Conservation (phyloP, 2,888 invertebrate genomes). For the Lymantria dispar region DNA sequence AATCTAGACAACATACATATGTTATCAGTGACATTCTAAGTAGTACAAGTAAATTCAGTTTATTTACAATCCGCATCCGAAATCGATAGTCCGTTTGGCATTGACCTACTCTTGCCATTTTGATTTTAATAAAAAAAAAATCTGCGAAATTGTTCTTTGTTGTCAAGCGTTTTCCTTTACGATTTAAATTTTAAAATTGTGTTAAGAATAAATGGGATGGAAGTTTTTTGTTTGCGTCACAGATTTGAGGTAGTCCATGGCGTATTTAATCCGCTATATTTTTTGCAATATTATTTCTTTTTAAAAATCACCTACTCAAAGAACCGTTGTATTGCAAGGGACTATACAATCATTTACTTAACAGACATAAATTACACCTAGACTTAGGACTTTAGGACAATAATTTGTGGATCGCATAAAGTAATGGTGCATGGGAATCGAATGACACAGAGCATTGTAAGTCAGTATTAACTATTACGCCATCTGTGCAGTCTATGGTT, state of each 20-base stretch:
- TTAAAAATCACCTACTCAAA: no score
- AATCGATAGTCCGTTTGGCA: constrained; percentile 54
- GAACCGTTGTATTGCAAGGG: no score
- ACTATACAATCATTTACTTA: no score
- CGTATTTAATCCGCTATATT: neutral
- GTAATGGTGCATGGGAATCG: no score
- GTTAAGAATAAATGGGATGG: neutral
- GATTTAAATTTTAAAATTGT: constrained; percentile 2
- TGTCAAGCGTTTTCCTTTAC: constrained; percentile 12
- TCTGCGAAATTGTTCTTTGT: constrained; percentile 23
- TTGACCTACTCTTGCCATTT: constrained; percentile 55
- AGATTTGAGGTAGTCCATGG: neutral
- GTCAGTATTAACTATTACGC: no score
- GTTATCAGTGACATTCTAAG: constrained; percentile 41
- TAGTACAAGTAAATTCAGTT: constrained; percentile 50
- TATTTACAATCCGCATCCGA: constrained; percentile 47
- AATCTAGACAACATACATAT: no score
- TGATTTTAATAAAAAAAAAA: constrained; percentile 45
- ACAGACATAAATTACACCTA: no score
- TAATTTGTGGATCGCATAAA: no score
- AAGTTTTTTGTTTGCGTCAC: neutral
- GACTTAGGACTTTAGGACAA: no score
- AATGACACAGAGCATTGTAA: no score
- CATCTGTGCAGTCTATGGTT: no score
- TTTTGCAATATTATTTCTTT: neutral